Base-by-base conservation (phyloP, 2,888 invertebrate genomes). In the Pseudanteris insignis region DNA sequence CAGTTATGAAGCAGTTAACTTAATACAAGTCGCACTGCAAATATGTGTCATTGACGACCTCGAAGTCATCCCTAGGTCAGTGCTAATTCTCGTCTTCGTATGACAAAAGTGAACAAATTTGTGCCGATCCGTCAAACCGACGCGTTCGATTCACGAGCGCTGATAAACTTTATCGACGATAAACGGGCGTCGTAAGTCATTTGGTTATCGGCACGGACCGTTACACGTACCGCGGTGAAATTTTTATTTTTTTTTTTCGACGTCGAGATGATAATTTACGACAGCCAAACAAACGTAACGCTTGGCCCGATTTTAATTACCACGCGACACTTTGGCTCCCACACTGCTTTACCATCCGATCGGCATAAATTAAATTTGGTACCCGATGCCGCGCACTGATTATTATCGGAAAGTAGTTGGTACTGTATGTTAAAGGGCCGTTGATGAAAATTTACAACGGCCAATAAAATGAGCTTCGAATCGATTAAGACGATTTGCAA, bases 11-110 rank as follows among this genome's bases (percentile, higher is more conserved):
- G 72, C 66, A 72, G 71, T 74, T 76, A 74, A 73, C 72, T 75
- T 73, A 74, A 76, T 74, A 72, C 70, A n/a, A 73, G 67, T 64
- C 69, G 64, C 67, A 67, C 71, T 73, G 63, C 69, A 69, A 74
- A 75, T 74, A 67, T 75, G 67, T 74, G 72, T 71, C 73, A 74
- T 71, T 71, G 69, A 64, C 71, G 77, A 77, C 76, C 77, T 76
- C 74, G 74, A 70, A 70, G 67, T 51, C 70, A 72, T 75, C 70
- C 73, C 73, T 77, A 77, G 77, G 77, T 77, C 77, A 77, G 77
- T 75, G 73, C 70, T 75, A 73, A 75, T 74, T 71, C 68, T 53
- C 55, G 44, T 40, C 50, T 50, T 28, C 44, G 13, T 55, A 55
- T 48, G 28, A 15, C 11, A 29, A 32, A 40, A 36, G 30, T 30